Evolutionary conservation across 2,797 vertebrate genomes (phyloP).

Genomic region (Sciurus vulgaris): DNA sequence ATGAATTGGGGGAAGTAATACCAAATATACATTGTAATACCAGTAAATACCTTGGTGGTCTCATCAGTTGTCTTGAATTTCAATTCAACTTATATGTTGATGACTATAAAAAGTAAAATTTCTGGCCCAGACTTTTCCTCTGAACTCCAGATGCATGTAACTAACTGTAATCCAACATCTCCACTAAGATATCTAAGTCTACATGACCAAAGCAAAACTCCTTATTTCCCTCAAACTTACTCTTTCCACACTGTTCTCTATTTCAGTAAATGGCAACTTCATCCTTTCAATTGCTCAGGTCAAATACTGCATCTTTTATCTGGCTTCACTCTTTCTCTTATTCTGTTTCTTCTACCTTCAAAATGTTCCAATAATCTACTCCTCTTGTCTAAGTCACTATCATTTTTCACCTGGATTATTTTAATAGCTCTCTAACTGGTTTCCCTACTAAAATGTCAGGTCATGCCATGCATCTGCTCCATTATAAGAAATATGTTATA

Average conservation of each 20-base stretch:
- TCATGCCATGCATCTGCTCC: not conserved
- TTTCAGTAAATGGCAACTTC: constrained; percentile 38
- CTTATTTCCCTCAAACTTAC: not conserved
- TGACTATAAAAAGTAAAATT: constrained; percentile 10
- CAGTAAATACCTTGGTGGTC: constrained; percentile 56
- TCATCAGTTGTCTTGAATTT: constrained; percentile 57
- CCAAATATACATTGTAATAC: constrained; percentile 47
- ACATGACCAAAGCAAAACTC: constrained; percentile 50
- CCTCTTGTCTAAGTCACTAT: not conserved
- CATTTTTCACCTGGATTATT: constrained; percentile 11
- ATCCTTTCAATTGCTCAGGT: constrained; percentile 8
- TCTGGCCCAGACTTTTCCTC: constrained; percentile 23
- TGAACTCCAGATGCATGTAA: constrained; percentile 27
- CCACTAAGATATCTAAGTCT: constrained; percentile 50
- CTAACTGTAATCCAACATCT: constrained; percentile 32
- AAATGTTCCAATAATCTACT: not conserved
- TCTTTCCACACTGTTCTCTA: constrained; percentile 21
- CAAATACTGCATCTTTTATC: constrained; percentile 35
- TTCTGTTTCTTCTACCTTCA: constrained; percentile 1
- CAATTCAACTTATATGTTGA: constrained; percentile 63
- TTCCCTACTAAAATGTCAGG: constrained; percentile 7
- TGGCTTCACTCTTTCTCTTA: constrained; percentile 32
- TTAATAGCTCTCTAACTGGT: not conserved
- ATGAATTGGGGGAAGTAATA: constrained; percentile 43
- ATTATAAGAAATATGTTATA: not conserved